These are phyloP conservation scores for Idris sp. DNA, from an alignment of 1,140 invertebrate species.

Conservation along the genomic window DNA sequence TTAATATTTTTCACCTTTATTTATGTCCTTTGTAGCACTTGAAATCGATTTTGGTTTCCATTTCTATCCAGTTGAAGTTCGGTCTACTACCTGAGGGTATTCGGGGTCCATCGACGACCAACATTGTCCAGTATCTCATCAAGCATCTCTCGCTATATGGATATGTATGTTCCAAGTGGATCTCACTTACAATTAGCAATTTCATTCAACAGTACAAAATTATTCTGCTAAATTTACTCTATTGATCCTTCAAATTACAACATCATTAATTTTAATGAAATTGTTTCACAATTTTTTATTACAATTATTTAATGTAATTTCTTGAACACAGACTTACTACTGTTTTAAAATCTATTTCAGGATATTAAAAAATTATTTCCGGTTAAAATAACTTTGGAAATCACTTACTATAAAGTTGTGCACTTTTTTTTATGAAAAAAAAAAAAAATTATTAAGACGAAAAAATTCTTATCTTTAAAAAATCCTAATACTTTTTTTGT, in stretches of 20 bases:
- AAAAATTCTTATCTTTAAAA: too few species aligned
- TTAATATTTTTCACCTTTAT: slow-evolving; percentile 4
- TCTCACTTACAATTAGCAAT: slow-evolving; percentile 50
- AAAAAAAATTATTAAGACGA: too few species aligned
- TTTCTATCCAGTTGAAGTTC: slow-evolving; percentile 32
- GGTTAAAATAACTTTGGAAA: too few species aligned
- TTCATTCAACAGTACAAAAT: slow-evolving; percentile 33
- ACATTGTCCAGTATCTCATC: slow-evolving; percentile 48
- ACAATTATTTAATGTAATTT: too few species aligned
- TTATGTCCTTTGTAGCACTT: slow-evolving; percentile 29
- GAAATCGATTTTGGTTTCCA: slow-evolving; percentile 39
- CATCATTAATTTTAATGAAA: too few species aligned
- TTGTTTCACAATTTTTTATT: too few species aligned
- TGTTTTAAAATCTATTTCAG: too few species aligned
- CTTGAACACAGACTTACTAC: too few species aligned
- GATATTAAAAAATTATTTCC: too few species aligned
- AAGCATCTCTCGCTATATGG: slow-evolving; percentile 43
- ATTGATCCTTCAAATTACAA: slow-evolving; percentile 6
- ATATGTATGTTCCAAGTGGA: slow-evolving; percentile 42
- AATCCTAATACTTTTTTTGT: too few species aligned
- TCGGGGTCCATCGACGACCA: slow-evolving; percentile 34
- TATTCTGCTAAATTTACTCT: slow-evolving; percentile 7
- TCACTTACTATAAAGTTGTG: too few species aligned
- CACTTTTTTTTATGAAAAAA: too few species aligned
- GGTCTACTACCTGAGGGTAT: slow-evolving; percentile 30